These are phyloP conservation scores for Lasioglossum zephyrum DNA, from an alignment of 2,888 invertebrate genomes.

Conservation along the genomic window DNA sequence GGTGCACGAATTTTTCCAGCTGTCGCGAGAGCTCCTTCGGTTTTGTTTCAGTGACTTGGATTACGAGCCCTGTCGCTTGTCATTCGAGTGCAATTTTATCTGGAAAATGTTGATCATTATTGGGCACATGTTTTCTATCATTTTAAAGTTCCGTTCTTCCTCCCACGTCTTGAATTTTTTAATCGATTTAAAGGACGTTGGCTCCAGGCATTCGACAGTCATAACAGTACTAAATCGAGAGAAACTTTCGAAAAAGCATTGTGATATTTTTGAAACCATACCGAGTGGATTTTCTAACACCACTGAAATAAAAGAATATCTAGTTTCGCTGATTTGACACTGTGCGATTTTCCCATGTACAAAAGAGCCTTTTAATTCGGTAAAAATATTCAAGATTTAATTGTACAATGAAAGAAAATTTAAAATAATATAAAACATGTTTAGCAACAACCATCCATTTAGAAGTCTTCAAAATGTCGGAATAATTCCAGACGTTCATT, in stretches of 20 bases:
- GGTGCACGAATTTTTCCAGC: neutral
- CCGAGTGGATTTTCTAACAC: no score
- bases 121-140: neutral
- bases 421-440: neutral
- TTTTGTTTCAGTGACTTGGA: neutral
- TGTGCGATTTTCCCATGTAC: neutral
- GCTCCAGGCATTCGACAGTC: neutral
- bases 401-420: neutral
- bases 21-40: neutral
- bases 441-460: neutral
- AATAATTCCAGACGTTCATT: neutral
- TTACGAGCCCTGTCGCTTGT: neutral
- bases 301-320: no score
- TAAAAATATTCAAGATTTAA: neutral
- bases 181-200: neutral
- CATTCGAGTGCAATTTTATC: neutral
- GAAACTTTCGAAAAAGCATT: neutral
- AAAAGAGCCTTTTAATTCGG: neutral
- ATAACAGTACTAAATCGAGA: neutral
- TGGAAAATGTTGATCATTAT: neutral
- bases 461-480: neutral
- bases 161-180: neutral
- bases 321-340: neutral
- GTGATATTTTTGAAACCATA: no score
- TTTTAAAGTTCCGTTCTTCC: neutral